Evolutionary conservation across 2,113 vertebrate genomes (phyloP).

Genomic region (Himantopus leucocephalus): DNA sequence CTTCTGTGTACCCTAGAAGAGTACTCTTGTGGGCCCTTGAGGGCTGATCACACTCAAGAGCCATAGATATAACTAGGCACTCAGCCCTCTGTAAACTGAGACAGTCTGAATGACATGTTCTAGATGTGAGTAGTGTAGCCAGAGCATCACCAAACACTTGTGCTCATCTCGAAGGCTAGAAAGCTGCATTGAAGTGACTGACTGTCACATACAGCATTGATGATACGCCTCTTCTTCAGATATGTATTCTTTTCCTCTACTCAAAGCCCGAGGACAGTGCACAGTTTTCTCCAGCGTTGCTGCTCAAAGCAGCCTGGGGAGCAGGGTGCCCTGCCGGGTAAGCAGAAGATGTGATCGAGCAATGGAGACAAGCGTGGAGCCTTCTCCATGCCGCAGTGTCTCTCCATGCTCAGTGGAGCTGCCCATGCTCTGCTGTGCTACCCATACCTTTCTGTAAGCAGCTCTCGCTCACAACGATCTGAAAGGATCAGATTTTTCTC

Average conservation of each 20-base stretch:
- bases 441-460: neutral
- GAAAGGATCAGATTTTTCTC: neutral
- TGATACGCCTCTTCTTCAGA: neutral
- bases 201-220: neutral
- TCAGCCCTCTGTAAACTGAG: neutral
- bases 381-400: rapidly evolving
- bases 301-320: neutral
- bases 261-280: neutral
- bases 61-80: neutral
- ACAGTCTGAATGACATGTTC: neutral
- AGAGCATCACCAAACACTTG: neutral
- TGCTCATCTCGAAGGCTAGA: neutral
- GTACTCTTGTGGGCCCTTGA: neutral
- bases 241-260: neutral
- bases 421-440: neutral
- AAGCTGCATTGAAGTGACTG: neutral
- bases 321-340: neutral
- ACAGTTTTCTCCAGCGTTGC: neutral
- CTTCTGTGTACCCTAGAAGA: neutral
- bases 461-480: rapidly evolving
- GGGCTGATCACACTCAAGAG: neutral
- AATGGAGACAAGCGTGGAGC: neutral
- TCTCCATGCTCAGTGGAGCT: rapidly evolving
- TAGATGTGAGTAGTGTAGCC: neutral
- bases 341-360: neutral